phyloP scores from a whole-genome alignment of 2,113 vertebrate species.

The Atlantisia rogersi region DNA sequence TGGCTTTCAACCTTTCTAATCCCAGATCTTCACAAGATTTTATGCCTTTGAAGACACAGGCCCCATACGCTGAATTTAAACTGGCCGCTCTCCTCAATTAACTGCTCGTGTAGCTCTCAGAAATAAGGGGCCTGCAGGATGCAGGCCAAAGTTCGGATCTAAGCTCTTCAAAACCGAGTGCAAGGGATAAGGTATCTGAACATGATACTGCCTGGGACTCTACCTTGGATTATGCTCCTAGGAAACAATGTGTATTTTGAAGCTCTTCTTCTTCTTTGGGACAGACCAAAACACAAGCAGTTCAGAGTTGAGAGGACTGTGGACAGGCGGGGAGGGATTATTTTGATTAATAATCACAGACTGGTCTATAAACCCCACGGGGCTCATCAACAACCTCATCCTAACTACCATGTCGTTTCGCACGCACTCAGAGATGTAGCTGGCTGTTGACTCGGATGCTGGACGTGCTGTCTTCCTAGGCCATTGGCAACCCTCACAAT shows the following conservation, averaged over 20 bases:
- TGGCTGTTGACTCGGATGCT: fast-evolving
- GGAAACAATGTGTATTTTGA: not conserved
- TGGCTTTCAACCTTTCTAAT: not conserved
- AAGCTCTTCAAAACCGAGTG: not conserved
- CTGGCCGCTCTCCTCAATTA: not conserved
- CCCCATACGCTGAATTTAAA: not conserved
- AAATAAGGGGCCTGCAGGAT: not conserved
- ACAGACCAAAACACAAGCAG: not conserved
- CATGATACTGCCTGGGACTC: not conserved
- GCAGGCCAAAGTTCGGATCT: not conserved
- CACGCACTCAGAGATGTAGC: not conserved
- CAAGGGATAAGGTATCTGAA: not conserved
- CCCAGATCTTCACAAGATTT: not conserved
- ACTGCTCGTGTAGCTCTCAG: not conserved
- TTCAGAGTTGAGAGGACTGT: not conserved
- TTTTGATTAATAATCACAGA: not conserved
- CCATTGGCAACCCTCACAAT: not conserved
- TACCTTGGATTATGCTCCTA: not conserved
- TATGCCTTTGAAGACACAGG: not conserved
- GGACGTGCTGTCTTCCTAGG: not conserved
- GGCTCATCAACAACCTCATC: not conserved
- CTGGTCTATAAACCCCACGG: not conserved
- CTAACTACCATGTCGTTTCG: not conserved
- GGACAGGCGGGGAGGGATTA: not conserved
- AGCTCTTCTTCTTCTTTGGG: not conserved